Evolutionary conservation across 2,888 invertebrate species (phyloP).

Genomic region (Hyppa rectilinea): DNA sequence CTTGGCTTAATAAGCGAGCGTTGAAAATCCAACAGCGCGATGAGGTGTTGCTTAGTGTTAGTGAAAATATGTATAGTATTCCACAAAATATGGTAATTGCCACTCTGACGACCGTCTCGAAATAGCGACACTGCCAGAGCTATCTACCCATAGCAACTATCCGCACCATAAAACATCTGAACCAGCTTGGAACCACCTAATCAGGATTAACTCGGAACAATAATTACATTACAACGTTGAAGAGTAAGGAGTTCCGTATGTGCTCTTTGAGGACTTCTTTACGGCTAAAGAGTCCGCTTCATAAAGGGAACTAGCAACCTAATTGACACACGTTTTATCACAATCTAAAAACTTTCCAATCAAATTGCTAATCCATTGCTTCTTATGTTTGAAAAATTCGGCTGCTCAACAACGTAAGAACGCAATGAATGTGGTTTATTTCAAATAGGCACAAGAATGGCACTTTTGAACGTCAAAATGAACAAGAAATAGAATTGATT

Average conservation of each 20-base stretch:
- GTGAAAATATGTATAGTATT: no score
- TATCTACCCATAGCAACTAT: not conserved
- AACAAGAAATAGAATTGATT: no score
- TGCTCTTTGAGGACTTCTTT: not conserved
- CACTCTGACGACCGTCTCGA: no score
- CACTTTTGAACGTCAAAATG: not conserved
- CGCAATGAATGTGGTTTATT: not conserved
- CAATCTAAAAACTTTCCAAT: not conserved
- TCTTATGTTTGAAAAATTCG: not conserved
- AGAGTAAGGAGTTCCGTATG: conserved; percentile 21
- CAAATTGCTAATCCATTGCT: not conserved
- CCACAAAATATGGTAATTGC: not conserved
- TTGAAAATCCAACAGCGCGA: not conserved
- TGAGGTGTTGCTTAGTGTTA: no score
- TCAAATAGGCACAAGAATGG: no score
- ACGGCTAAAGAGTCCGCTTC: not conserved
- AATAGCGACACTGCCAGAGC: not conserved
- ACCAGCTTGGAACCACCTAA: not conserved
- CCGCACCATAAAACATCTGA: not conserved
- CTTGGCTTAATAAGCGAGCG: no score
- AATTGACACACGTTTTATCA: not conserved
- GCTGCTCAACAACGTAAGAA: not conserved
- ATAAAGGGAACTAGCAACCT: not conserved
- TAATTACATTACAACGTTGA: conserved; percentile 12
- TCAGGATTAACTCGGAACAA: conserved; percentile 2